Evolutionary conservation across 2,797 vertebrate species (phyloP), one percentile per base, ranked within the genome.

Genomic region (Atherinosoma microstoma): DNA sequence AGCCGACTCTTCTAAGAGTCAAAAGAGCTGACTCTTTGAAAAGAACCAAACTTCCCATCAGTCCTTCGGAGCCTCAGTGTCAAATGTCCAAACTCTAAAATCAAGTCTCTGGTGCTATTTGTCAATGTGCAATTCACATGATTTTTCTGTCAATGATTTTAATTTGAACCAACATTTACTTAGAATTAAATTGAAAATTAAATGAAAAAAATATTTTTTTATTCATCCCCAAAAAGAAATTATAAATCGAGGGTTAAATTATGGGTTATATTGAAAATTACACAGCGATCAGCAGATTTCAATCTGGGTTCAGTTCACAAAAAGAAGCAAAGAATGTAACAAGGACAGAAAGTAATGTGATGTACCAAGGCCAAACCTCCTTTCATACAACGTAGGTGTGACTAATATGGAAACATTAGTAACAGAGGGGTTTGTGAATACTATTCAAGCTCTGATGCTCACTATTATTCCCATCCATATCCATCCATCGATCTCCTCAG

Each of bases 331-430:
- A 51, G 35, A 77, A 42, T 34, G 20, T 10, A 35, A 64, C 20
- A 6, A 75, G 62, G 40, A 58, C 58, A 73, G 27, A 42, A 16
- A 56, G 27, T 18, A 7, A 13, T 30, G 53, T 56, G 12, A 29
- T 56, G 53, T 6, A 7, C 11, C 12, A 58, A 62, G 47, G 58
- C 36, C 24, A 70, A 79, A 66, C 22, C 58, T 59, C 40, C 42
- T 67, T 78, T 71, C 67, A 59, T 47, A 20, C 22, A 42, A 7
- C 63, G 1, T 54, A 70, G 73, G 58, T 83, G 81, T 86, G 69
- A 84, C 69, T 79, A 85, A 85, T 87, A 73, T 80, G 53, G 72
- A 86, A 64, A 89, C 80, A 81, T 84, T 76, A 24, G 27, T 20
- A 24, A 71, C 18, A 59, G 47, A 9, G 45, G 20, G 7, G 7